Conservation (phyloP, 2,888 invertebrate genomes). For the Oscheius myriophilus region DNA sequence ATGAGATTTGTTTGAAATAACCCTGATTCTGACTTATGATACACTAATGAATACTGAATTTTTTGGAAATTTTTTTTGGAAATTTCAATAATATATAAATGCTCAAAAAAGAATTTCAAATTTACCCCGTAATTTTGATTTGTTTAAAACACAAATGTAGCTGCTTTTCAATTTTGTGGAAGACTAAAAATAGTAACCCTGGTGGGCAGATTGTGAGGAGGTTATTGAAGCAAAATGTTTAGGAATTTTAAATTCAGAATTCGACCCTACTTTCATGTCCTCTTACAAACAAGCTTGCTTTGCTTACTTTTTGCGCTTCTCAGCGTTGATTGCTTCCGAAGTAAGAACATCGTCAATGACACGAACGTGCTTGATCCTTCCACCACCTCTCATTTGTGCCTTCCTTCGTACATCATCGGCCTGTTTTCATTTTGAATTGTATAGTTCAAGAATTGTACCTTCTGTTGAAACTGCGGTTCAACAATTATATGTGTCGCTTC, state of each 20-base stretch:
- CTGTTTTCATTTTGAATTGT: slow-evolving; percentile 11
- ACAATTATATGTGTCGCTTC: slow-evolving; percentile 64
- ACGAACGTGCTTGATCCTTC: slow-evolving; percentile 61
- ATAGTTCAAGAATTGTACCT: slow-evolving; percentile 36
- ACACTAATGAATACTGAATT: no score
- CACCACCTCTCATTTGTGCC: slow-evolving; percentile 64
- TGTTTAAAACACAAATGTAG: no score
- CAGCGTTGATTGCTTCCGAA: slow-evolving; percentile 48
- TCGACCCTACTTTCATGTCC: no score
- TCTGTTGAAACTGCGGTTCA: slow-evolving; percentile 59
- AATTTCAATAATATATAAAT: slow-evolving; percentile 19
- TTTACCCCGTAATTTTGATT: slow-evolving; percentile 9
- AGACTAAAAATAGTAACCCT: no score
- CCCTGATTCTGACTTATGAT: no score
- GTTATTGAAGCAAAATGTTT: no score
- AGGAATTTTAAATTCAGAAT: no score
- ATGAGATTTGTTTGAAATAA: no score
- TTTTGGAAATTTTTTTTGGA: no score
- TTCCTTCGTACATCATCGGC: slow-evolving; percentile 66
- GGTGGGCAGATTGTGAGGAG: no score
- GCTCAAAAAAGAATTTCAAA: slow-evolving; percentile 7
- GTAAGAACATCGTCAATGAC: slow-evolving; percentile 64
- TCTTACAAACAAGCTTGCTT: no score
- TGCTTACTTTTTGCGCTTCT: slow-evolving; percentile 22
- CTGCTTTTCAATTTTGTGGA: no score